phyloP scores from a whole-genome alignment of 2,113 vertebrate species.

The Strix aluco region DNA sequence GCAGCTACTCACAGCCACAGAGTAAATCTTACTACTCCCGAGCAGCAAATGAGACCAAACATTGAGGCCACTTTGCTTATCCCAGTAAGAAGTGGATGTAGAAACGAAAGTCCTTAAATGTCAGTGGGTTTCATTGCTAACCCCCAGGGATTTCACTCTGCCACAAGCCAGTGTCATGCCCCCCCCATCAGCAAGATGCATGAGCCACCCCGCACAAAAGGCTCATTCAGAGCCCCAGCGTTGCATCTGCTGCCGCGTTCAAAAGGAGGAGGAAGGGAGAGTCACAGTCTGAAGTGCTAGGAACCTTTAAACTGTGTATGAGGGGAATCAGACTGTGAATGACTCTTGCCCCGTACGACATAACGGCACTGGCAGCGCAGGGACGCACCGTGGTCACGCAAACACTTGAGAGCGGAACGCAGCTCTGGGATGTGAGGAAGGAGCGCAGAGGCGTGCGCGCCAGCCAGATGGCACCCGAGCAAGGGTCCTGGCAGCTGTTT shows the following conservation, averaged over 20 bases:
- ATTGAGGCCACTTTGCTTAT: accelerated
- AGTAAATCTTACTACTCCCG: not conserved
- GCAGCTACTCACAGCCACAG: not conserved
- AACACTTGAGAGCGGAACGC: not conserved
- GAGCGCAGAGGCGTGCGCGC: accelerated
- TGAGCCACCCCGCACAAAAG: not conserved
- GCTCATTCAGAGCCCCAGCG: not conserved
- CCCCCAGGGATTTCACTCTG: not conserved
- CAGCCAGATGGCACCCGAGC: not conserved
- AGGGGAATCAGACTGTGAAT: accelerated
- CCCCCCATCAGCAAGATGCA: not conserved
- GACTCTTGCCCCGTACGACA: not conserved
- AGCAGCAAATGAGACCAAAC: not conserved
- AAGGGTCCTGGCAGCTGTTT: not conserved
- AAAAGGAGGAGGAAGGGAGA: not conserved
- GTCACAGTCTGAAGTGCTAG: accelerated
- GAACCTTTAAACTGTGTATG: not conserved
- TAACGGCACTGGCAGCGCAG: accelerated
- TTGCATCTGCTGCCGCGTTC: not conserved
- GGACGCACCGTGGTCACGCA: accelerated
- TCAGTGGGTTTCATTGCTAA: not conserved
- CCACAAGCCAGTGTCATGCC: not conserved
- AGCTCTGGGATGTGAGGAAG: accelerated
- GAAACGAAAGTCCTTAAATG: not conserved
- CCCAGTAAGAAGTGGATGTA: accelerated